These are phyloP conservation scores for Castor canadensis DNA, from an alignment of 2,113 vertebrate genomes.

Conservation along the genomic window DNA sequence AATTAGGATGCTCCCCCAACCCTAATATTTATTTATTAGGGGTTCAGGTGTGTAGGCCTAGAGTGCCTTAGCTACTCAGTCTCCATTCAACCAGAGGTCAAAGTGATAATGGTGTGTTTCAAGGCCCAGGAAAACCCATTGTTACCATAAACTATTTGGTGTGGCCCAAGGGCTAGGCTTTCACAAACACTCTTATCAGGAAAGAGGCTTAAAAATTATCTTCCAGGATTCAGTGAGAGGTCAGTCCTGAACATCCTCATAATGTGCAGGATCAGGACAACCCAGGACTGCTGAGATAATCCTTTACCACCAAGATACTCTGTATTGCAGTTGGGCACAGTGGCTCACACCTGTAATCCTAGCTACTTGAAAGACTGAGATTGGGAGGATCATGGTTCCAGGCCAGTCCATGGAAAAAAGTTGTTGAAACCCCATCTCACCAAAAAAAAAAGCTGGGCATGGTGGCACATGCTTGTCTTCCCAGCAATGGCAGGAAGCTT, in stretches of 20 bases:
- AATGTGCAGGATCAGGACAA: background rate
- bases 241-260: background rate
- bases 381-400: no score
- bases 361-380: no score
- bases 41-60: background rate
- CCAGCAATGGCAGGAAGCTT: no score
- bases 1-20: background rate
- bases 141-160: background rate
- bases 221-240: background rate
- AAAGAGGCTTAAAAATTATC: background rate
- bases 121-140: background rate
- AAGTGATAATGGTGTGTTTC: background rate
- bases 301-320: background rate
- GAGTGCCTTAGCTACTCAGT: background rate
- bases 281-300: background rate
- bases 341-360: no score
- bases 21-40: background rate
- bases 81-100: background rate
- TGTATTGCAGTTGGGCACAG: no score
- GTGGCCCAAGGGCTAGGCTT: background rate
- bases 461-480: no score
- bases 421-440: no score
- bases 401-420: no score
- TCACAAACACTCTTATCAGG: background rate
- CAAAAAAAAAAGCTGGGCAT: no score